These are phyloP conservation scores for Eupithecia dodoneata DNA, from an alignment of 2,888 invertebrate genomes.

Conservation along the genomic window DNA sequence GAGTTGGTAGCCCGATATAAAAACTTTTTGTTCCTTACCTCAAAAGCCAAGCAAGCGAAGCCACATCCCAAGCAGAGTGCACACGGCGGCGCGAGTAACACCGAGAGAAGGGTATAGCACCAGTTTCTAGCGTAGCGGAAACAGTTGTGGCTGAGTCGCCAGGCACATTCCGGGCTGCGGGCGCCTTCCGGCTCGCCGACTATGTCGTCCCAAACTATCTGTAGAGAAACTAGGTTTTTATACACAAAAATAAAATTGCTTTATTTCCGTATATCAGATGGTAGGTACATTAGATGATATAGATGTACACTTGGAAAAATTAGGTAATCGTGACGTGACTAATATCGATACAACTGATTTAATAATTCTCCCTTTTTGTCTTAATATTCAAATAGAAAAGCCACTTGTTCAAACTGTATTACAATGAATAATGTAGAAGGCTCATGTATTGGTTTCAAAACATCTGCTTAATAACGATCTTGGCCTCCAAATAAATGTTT, in stretches of 20 bases:
- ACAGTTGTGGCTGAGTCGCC: slow-evolving; percentile 87
- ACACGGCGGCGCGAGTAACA: slow-evolving; percentile 87
- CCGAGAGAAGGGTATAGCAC: slow-evolving; percentile 88
- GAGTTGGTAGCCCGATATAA: background rate
- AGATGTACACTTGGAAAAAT: too few relatives aligned
- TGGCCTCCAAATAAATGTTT: background rate
- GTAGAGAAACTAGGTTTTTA: slow-evolving; percentile 22
- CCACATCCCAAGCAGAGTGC: slow-evolving; percentile 87
- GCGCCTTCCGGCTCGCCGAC: slow-evolving; percentile 89
- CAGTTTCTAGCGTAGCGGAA: slow-evolving; percentile 86
- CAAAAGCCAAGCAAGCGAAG: slow-evolving; percentile 88
- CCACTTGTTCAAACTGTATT: too few relatives aligned
- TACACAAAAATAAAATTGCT: too few relatives aligned
- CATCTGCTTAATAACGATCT: background rate
- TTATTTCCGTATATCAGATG: too few relatives aligned
- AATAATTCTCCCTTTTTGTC: too few relatives aligned
- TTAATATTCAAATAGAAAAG: too few relatives aligned
- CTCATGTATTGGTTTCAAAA: background rate
- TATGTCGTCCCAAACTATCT: slow-evolving; percentile 89
- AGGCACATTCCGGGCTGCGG: slow-evolving; percentile 88
- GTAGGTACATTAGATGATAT: too few relatives aligned
- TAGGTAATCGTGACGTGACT: too few relatives aligned
- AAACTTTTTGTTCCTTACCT: slow-evolving; percentile 69
- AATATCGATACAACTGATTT: too few relatives aligned
- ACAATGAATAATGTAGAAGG: background rate